These are phyloP conservation scores for Popillia japonica DNA, from an alignment of 1,140 invertebrate species.

Conservation along the genomic window DNA sequence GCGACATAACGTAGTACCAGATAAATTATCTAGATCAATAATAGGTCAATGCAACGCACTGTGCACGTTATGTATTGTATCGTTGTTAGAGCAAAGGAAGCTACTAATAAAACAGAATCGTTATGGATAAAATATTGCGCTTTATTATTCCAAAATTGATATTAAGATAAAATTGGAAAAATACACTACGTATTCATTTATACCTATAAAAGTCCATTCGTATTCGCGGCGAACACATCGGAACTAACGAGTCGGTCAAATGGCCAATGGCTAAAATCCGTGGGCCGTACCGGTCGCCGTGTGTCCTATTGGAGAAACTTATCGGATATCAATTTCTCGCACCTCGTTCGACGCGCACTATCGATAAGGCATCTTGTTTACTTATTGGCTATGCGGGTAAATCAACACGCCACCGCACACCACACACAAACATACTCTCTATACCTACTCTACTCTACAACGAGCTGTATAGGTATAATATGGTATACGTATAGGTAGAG, in stretches of 20 bases:
- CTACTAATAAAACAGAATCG: too few relatives aligned
- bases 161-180: too few relatives aligned
- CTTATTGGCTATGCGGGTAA: conserved; percentile 34
- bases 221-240: not conserved
- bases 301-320: conserved; percentile 34
- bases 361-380: conserved; percentile 35
- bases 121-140: too few relatives aligned
- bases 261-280: conserved; percentile 34
- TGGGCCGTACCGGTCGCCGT: conserved; percentile 32
- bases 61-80: too few relatives aligned
- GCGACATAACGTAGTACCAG: too few relatives aligned
- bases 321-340: conserved; percentile 34
- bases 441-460: not conserved
- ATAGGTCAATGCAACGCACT: too few relatives aligned
- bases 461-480: not conserved
- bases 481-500: not conserved
- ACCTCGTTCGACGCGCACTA: conserved; percentile 33
- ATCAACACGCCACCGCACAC: conserved; percentile 30
- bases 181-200: too few relatives aligned
- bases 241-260: conserved; percentile 9
- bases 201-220: not conserved
- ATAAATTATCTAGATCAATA: too few relatives aligned
- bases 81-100: too few relatives aligned
- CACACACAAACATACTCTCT: conserved; percentile 19
- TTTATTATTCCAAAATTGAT: too few relatives aligned